These are phyloP conservation scores for rat (Rattus norvegicus) DNA, from an alignment of 2,113 vertebrate species.

Conservation along the genomic window GRCr8 NC_086022.1:77430001-77430500, in stretches of 20 bases:
- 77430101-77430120: background rate
- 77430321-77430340: background rate
- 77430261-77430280: background rate
- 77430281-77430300: background rate
- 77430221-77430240: background rate
- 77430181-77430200: background rate
- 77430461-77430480: background rate
- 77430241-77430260: background rate
- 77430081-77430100: background rate
- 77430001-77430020: background rate
- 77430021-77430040: background rate
- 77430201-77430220: background rate
- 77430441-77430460: background rate
- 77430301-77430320: background rate
- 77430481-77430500: background rate
- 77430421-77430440: background rate
- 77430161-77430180: background rate
- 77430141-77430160: background rate
- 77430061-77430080: background rate
- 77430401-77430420: background rate
- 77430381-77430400: background rate
- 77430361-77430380: background rate
- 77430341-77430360: background rate
- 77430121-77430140: background rate
- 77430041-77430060: background rate